Evolutionary conservation across 2,113 vertebrate genomes (phyloP).

Genomic region (Pungitius pungitius): DNA sequence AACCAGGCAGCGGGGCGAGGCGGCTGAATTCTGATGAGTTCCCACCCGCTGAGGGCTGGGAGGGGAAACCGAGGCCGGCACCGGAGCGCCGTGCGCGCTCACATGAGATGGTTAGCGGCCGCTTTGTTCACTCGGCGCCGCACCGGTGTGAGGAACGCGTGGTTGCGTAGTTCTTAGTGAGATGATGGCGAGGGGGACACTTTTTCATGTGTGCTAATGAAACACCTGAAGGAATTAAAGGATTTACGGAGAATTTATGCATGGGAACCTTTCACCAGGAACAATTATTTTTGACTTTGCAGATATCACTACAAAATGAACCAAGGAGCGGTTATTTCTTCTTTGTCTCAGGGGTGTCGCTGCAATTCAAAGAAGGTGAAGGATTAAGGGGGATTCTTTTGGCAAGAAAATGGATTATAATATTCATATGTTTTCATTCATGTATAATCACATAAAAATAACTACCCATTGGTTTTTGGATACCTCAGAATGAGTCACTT

Average conservation of each 20-base stretch:
- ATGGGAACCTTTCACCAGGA: neutral
- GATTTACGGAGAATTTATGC: slow-evolving; percentile 27
- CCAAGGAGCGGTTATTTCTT: neutral
- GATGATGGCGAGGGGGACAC: neutral
- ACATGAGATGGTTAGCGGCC: slow-evolving; percentile 57
- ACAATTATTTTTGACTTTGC: neutral
- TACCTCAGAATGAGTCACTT: neutral
- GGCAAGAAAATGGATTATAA: neutral
- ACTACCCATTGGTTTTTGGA: neutral
- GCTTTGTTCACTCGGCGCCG: slow-evolving; percentile 43
- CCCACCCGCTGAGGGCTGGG: slow-evolving; percentile 36
- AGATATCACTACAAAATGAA: slow-evolving; percentile 1
- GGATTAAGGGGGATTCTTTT: neutral
- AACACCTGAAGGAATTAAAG: neutral
- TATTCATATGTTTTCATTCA: neutral
- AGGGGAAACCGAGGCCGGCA: slow-evolving; percentile 42
- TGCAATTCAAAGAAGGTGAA: neutral
- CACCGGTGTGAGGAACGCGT: slow-evolving; percentile 33
- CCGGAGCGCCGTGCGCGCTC: slow-evolving; percentile 41
- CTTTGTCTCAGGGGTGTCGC: neutral
- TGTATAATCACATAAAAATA: neutral
- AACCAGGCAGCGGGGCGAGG: slow-evolving; percentile 52
- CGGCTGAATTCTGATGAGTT: slow-evolving; percentile 64
- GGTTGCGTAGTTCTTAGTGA: slow-evolving; percentile 13
- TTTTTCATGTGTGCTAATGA: slow-evolving; percentile 26